A percentile compares a stretch with the other conserved stretches of the same genome.
Evolutionary conservation across 2,888 invertebrate species (phyloP).

Genomic region (Drosophila melanosoma): DNA sequence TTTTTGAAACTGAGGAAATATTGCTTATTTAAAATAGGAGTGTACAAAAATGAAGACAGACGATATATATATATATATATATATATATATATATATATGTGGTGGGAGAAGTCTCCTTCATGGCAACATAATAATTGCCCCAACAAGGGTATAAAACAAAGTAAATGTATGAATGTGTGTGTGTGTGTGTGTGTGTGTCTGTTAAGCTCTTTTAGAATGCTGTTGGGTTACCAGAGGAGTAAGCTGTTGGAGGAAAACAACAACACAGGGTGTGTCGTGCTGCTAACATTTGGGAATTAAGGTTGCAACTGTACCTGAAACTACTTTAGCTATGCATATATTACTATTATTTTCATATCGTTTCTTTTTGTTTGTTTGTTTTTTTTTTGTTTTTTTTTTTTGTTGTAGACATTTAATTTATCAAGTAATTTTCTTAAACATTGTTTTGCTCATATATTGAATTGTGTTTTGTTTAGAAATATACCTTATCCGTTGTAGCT

Average conservation of each 20-base stretch:
- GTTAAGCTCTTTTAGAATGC: constrained; percentile 52
- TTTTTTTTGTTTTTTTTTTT: constrained; percentile 10
- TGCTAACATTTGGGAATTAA: constrained; percentile 10
- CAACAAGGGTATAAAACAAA: not conserved
- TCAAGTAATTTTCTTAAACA: constrained; percentile 32
- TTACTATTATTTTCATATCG: constrained; percentile 21
- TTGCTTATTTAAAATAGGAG: not conserved
- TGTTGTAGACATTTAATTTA: constrained; percentile 28
- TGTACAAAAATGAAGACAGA: not conserved
- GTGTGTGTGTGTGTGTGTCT: constrained; percentile 17
- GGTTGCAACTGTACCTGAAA: constrained; percentile 49
- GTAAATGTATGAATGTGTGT: not conserved
- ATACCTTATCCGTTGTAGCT: constrained; percentile 22
- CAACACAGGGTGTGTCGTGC: constrained; percentile 42
- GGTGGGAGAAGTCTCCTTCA: not conserved
- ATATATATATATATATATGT: not conserved
- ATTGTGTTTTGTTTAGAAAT: constrained; percentile 21
- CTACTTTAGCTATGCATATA: constrained; percentile 58
- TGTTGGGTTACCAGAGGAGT: constrained; percentile 9
- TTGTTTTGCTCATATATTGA: constrained; percentile 47
- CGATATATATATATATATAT: not conserved
- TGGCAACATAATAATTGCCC: not conserved
- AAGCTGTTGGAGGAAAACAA: not conserved
- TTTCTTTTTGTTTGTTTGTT: constrained; percentile 12
- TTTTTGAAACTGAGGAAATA: not conserved